phyloP scores from a whole-genome alignment of 2,797 vertebrate species.

The Hypotaenidia philippensis region DNA sequence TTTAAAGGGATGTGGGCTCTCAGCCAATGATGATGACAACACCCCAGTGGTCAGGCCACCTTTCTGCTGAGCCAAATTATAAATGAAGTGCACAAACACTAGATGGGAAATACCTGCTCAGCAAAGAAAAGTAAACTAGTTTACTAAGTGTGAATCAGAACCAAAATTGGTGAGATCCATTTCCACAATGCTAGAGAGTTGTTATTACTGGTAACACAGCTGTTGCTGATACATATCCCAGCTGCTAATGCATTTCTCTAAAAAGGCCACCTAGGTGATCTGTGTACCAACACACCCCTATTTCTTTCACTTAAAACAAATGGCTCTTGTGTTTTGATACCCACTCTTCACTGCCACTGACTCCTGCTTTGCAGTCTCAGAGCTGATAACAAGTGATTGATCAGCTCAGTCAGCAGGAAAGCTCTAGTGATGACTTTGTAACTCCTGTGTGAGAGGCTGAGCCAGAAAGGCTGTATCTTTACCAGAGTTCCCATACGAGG shows the following conservation, averaged over 20 bases:
- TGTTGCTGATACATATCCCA: background rate
- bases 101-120: background rate
- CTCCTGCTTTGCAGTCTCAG: conserved; percentile 15
- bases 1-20: background rate
- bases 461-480: background rate
- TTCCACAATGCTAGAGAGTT: background rate
- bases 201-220: background rate
- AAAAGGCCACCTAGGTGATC: background rate
- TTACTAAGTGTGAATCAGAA: background rate
- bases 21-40: background rate
- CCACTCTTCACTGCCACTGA: background rate
- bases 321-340: background rate
- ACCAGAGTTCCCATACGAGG: background rate
- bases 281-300: background rate
- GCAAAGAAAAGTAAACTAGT: background rate
- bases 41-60: background rate
- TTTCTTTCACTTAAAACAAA: background rate
- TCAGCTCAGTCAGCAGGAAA: background rate
- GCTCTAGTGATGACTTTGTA: background rate
- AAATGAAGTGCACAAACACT: background rate
- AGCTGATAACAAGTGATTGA: background rate
- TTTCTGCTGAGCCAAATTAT: background rate
- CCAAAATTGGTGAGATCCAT: background rate
- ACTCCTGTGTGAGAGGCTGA: background rate
- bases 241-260: background rate